These are phyloP conservation scores for Arrhamphus sclerolepis DNA, from an alignment of 2,797 vertebrate genomes.

Conservation along the genomic window DNA sequence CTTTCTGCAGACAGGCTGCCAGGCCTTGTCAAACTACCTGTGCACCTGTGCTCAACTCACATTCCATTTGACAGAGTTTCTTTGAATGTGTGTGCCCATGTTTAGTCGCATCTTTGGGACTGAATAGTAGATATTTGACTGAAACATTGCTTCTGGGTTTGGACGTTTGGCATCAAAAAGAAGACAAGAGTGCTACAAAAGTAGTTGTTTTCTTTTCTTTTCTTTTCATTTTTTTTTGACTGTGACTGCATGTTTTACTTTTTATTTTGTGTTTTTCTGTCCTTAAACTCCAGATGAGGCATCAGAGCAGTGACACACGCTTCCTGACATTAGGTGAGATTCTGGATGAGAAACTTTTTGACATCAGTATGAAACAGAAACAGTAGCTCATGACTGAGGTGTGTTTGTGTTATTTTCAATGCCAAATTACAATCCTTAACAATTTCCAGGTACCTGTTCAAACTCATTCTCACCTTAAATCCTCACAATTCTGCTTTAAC, in stretches of 20 bases:
- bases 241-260: not conserved
- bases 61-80: slow-evolving; percentile 51
- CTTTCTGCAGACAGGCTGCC: slow-evolving; percentile 34
- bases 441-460: no score
- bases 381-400: slow-evolving; percentile 99
- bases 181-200: not conserved
- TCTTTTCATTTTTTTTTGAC: not conserved
- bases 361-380: slow-evolving; percentile 97
- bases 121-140: slow-evolving; percentile 5
- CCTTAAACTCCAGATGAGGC: slow-evolving; percentile 86
- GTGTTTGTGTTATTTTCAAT: slow-evolving; percentile 27
- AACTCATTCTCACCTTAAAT: no score
- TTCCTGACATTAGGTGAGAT: slow-evolving; percentile 94
- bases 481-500: no score
- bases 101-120: slow-evolving; percentile 7
- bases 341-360: slow-evolving; percentile 97
- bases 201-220: no score
- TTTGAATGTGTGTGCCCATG: slow-evolving; percentile 27
- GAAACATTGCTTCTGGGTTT: slow-evolving; percentile 13
- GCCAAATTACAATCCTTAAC: no score
- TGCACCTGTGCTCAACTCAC: slow-evolving; percentile 35
- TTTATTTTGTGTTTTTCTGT: slow-evolving; percentile 25
- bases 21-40: slow-evolving; percentile 38
- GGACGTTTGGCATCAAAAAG: not conserved
- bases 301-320: slow-evolving; percentile 95